Evolutionary conservation across 2,113 vertebrate genomes (phyloP), one percentile per base, ranked within the genome.

Genomic region (Gallinago media): DNA sequence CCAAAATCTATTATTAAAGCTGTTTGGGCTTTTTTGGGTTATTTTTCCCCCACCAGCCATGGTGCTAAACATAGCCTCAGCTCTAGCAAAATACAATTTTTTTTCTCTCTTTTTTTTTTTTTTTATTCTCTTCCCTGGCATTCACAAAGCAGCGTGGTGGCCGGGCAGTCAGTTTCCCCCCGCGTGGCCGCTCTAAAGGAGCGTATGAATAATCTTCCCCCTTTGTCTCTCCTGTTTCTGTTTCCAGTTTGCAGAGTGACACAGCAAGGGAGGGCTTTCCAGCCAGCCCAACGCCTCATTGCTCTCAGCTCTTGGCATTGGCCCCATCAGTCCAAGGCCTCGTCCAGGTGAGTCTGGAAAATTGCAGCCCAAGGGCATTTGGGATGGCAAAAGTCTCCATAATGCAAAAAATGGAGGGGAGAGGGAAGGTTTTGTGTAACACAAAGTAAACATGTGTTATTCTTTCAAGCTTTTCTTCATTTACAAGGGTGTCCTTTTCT

Each of bases 1-100:
- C 77, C 36, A 49, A 95, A 95, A 85, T 79, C 74, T 94, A 92
- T 85, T 87, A 93, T 89, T 92, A 89, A 92, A 82, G 21, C 7
- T 81, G 32, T 74, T 89, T 58, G 61, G 65, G 16, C 20, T 86
- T 82, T 88, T 89, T 65, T 25, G 20, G 47, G 21, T 49, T 34
- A n/a, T 29, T 17, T 34, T 25, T 13, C 2, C 1, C 16, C 13
- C 5, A 1, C 40, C 63, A 83, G 34, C 50, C 58, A 65, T 23
- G 58, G n/a, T 38, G 29, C 70, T 94, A 75, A 91, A 85, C 50
- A 78, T 23, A 36, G 80, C 74, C 56, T 77, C 55, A 91, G 6
- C 71, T 77, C 50, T 63, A 85, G 15, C 21, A 85, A 92, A 90
- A 77, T 55, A 74, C 12, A 42, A 22, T 47, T 47, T 47, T 47